A percentile compares a stretch with the other conserved stretches of the same genome.
phyloP scores from a whole-genome alignment of 1,140 invertebrate genomes.

The Brachionus calyciflorus region DNA sequence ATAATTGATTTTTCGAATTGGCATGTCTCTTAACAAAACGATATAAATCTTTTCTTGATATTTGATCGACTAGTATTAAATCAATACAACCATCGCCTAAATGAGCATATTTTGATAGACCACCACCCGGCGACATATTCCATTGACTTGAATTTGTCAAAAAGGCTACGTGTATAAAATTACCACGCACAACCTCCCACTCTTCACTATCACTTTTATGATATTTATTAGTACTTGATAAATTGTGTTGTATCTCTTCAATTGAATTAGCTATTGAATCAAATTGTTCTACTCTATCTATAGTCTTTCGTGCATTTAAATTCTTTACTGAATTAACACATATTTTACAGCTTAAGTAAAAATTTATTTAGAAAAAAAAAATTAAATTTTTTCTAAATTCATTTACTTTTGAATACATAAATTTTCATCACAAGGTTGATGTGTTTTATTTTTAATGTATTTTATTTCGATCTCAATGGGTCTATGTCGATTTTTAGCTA shows the following conservation, averaged over 20 bases:
- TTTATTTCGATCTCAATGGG: constrained; percentile 32
- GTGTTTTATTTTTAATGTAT: background rate
- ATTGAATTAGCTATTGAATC: constrained; percentile 30
- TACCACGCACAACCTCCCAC: constrained; percentile 13
- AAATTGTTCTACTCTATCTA: constrained; percentile 9
- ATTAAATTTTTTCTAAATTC: background rate
- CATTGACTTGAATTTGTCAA: constrained; percentile 44
- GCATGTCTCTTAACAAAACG: constrained; percentile 55
- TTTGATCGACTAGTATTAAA: constrained; percentile 54
- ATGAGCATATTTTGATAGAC: constrained; percentile 56
- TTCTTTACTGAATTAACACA: constrained; percentile 1
- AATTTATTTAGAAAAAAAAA: background rate
- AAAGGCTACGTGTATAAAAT: background rate
- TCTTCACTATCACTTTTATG: background rate
- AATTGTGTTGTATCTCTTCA: constrained; percentile 19
- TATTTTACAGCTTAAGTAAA: constrained; percentile 14
- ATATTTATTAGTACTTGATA: background rate
- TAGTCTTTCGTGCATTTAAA: background rate
- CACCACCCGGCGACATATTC: constrained; percentile 53
- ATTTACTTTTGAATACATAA: constrained; percentile 1
- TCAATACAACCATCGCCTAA: constrained; percentile 56
- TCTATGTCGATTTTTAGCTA: constrained; percentile 15
- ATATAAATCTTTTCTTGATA: constrained; percentile 54
- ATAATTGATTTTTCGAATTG: constrained; percentile 58
- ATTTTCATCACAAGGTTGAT: constrained; percentile 34